These are phyloP conservation scores for Eptesicus fuscus DNA, from an alignment of 2,113 vertebrate species.

Conservation along the genomic window DNA sequence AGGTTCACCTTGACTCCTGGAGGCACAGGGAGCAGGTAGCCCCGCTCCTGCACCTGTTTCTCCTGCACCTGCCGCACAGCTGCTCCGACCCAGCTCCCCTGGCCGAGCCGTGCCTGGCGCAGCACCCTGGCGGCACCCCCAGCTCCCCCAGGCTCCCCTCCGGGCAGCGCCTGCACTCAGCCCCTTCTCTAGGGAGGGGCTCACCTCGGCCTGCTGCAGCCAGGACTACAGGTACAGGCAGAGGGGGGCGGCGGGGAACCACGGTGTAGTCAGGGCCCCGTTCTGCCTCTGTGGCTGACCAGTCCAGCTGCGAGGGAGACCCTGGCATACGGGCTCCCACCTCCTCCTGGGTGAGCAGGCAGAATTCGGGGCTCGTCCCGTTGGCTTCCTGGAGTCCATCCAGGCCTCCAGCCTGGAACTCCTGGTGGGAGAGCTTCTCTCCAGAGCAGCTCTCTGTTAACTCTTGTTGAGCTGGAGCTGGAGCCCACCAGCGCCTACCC, in stretches of 20 bases:
- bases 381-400: conserved; percentile 28
- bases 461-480: not conserved
- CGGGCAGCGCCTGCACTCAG: not conserved
- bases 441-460: not conserved
- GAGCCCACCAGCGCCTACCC: not conserved
- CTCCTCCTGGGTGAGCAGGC: not conserved
- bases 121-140: conserved; percentile 30
- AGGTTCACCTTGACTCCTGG: conserved; percentile 80
- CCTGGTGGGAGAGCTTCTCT: conserved; percentile 29
- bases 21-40: conserved; percentile 42
- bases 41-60: conserved; percentile 65
- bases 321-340: not conserved
- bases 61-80: conserved; percentile 66
- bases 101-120: conserved; percentile 8
- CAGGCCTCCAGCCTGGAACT: conserved; percentile 22
- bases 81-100: conserved; percentile 32
- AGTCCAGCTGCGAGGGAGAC: not conserved
- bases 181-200: conserved; percentile 53
- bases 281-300: not conserved
- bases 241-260: conserved; percentile 51
- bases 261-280: not conserved
- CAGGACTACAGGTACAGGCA: conserved; percentile 73
- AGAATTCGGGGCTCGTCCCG: not conserved
- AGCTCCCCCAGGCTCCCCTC: conserved; percentile 19
- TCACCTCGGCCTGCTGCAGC: conserved; percentile 34